Conservation (phyloP, 2,888 invertebrate genomes). For the Limenitis arthemis region DNA sequence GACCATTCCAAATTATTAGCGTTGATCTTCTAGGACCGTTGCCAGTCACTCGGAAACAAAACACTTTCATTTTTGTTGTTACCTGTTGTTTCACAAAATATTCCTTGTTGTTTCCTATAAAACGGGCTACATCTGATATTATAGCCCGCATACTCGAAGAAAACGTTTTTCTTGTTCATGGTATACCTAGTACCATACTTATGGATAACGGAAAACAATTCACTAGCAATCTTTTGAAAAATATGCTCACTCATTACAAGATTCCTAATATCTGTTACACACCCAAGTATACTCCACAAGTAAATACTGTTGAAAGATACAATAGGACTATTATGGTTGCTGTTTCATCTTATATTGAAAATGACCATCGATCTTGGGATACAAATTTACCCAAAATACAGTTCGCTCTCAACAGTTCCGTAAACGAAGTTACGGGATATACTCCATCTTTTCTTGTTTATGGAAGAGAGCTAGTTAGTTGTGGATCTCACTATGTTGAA, state of each 20-base stretch:
- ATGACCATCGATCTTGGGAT: conserved; percentile 29
- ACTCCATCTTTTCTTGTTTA: conserved; percentile 21
- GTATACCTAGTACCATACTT: conserved; percentile 15
- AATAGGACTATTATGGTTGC: conserved; percentile 24
- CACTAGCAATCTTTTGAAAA: conserved; percentile 7
- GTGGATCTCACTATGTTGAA: conserved; percentile 14
- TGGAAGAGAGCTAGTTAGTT: conserved; percentile 20
- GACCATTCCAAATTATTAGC: conserved; percentile 9
- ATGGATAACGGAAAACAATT: conserved; percentile 19
- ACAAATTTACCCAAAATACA: conserved; percentile 17
- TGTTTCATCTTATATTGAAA: conserved; percentile 15
- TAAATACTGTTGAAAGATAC: conserved; percentile 8
- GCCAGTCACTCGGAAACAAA: conserved; percentile 12
- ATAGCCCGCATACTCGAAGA: conserved; percentile 7
- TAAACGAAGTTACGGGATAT: conserved; percentile 24
- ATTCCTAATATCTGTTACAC: conserved; percentile 20
- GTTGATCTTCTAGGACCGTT: conserved; percentile 19
- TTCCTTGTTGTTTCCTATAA: conserved; percentile 13
- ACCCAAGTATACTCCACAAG: background rate
- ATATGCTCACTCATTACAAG: conserved; percentile 12
- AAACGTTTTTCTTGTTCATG: conserved; percentile 19
- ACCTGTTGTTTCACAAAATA: conserved; percentile 23
- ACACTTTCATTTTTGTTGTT: conserved; percentile 14
- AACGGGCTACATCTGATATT: conserved; percentile 6
- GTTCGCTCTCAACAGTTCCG: conserved; percentile 26